Evolutionary conservation across 2,797 vertebrate genomes (phyloP).

Genomic region (Kryptopterus vitreolus): DNA sequence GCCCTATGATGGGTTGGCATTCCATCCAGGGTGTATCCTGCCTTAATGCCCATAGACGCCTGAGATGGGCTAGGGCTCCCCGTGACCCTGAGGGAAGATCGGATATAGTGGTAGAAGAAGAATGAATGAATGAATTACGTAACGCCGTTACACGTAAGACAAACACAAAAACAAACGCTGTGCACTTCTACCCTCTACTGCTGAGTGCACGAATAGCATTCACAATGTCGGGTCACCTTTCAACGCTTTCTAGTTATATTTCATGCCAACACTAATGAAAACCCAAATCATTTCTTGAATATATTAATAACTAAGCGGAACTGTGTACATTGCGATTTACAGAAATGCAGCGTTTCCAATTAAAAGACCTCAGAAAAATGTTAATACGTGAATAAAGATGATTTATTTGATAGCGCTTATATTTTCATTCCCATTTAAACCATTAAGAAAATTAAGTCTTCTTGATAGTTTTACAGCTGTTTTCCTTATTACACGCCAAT

Average conservation of each 20-base stretch:
- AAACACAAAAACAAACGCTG: neutral
- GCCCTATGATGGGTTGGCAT: no score
- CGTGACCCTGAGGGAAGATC: no score
- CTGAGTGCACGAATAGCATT: neutral
- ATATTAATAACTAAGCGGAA: neutral
- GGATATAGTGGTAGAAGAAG: no score
- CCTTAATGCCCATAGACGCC: no score
- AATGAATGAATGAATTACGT: no score
- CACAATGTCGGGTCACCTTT: neutral
- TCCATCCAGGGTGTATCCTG: no score
- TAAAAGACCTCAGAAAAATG: no score
- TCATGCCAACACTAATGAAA: neutral
- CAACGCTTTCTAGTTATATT: neutral
- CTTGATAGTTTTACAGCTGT: neutral
- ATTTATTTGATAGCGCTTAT: neutral
- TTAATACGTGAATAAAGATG: neutral
- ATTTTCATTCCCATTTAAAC: neutral
- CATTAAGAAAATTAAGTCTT: neutral
- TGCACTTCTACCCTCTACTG: constrained; percentile 39
- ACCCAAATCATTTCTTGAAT: neutral
- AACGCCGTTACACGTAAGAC: no score
- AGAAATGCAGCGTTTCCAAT: neutral
- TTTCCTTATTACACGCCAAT: neutral
- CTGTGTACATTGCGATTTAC: neutral
- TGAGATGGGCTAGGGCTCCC: no score